Conservation (phyloP, 2,113 vertebrate genomes). For the Plestiodon gilberti region DNA sequence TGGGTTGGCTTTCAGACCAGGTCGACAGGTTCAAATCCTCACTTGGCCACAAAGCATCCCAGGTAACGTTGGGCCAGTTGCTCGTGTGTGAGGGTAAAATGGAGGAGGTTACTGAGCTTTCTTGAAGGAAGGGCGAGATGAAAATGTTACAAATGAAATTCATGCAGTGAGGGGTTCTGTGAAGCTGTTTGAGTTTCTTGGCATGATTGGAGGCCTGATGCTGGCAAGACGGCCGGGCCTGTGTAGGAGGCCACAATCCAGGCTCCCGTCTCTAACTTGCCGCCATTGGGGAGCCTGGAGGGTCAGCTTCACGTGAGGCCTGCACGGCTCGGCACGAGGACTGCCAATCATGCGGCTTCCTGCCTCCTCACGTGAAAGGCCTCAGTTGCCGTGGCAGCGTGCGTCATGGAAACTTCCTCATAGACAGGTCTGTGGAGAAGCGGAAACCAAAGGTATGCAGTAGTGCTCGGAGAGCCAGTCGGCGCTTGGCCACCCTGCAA, state of each 20-base stretch:
- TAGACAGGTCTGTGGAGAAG: neutral
- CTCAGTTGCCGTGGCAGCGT: constrained; percentile 14
- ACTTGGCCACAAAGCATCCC: neutral
- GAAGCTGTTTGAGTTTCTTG: no score
- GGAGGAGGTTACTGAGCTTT: no score
- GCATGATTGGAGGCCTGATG: accelerated
- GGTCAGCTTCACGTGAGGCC: neutral
- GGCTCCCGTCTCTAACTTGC: neutral
- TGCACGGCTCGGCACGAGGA: neutral
- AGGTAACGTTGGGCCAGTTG: no score
- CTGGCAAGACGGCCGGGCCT: accelerated
- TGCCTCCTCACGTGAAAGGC: constrained; percentile 14
- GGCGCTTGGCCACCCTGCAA: neutral
- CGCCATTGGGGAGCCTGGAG: neutral
- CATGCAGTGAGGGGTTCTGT: no score
- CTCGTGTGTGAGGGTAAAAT: no score
- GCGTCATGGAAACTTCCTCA: constrained; percentile 33
- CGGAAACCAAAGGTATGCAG: constrained; percentile 5
- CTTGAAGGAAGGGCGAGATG: no score
- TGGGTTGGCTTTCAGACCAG: neutral
- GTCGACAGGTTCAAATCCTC: neutral
- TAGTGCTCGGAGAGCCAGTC: accelerated
- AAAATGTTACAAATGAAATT: no score
- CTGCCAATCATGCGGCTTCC: neutral
- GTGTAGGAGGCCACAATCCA: neutral